These are phyloP conservation scores for Electrona antarctica DNA, from an alignment of 2,113 vertebrate species.

Conservation along the genomic window DNA sequence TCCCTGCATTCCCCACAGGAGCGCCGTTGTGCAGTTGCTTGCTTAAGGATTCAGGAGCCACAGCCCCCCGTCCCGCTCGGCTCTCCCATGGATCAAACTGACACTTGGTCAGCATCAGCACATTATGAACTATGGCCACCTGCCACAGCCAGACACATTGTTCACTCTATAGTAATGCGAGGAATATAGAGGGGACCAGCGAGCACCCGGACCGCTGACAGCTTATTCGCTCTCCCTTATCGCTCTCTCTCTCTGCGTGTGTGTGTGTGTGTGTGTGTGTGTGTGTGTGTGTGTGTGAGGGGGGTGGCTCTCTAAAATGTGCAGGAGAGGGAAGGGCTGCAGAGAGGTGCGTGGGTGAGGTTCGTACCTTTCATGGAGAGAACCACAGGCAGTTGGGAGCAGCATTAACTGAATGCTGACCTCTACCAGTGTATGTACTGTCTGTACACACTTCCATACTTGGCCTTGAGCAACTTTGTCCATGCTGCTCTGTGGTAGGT, in stretches of 20 bases:
- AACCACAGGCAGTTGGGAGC: neutral
- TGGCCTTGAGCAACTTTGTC: neutral
- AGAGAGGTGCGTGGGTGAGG: slow-evolving; percentile 51
- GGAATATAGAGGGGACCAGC: slow-evolving; percentile 70
- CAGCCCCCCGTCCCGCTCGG: slow-evolving; percentile 69
- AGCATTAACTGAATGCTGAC: slow-evolving; percentile 36
- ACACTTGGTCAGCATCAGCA: slow-evolving; percentile 87
- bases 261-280: no score
- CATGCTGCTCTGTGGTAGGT: neutral
- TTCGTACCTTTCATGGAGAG: slow-evolving; percentile 38
- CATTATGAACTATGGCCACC: slow-evolving; percentile 86
- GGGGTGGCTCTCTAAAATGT: slow-evolving; percentile 60
- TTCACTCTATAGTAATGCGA: slow-evolving; percentile 85
- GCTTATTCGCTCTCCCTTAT: slow-evolving; percentile 74
- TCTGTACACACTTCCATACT: no score
- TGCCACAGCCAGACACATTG: slow-evolving; percentile 82
- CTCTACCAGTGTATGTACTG: slow-evolving; percentile 32
- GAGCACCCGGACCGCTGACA: slow-evolving; percentile 64
- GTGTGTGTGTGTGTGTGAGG: no score
- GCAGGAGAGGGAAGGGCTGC: slow-evolving; percentile 41
- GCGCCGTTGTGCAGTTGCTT: slow-evolving; percentile 72
- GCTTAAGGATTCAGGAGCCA: slow-evolving; percentile 78
- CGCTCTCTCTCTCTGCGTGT: slow-evolving; percentile 17
- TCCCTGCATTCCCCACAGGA: slow-evolving; percentile 74
- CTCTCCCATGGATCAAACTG: slow-evolving; percentile 78